Percentiles rank a stretch among this genome's conserved stretches.
Conservation (phyloP, 2,888 invertebrate genomes). For the Platynereis dumerilii region DNA sequence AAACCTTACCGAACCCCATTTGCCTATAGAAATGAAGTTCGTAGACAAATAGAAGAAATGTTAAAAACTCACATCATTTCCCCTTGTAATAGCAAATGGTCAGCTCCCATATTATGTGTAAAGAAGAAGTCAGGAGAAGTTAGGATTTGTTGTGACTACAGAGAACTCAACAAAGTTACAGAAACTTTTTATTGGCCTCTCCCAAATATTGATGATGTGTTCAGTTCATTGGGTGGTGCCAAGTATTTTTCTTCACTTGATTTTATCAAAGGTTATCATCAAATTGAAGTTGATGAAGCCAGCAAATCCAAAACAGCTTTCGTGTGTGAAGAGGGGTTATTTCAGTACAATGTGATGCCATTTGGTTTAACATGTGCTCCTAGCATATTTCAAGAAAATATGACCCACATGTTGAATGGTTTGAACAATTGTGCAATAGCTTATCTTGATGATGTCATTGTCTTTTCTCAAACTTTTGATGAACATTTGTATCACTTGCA, state of each 20-base stretch:
- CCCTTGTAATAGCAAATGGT: neutral
- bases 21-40: conserved; percentile 1
- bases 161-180: neutral
- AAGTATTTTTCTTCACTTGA: neutral
- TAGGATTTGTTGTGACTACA: neutral
- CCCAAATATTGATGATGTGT: conserved; percentile 10
- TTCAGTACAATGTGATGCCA: neutral
- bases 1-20: conserved; percentile 7
- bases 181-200: neutral
- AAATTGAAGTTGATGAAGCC: neutral
- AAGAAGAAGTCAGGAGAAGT: neutral
- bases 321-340: neutral
- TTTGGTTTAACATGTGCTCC: conserved; percentile 3
- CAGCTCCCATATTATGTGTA: neutral
- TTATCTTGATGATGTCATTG: conserved; percentile 13
- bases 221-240: neutral
- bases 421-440: neutral
- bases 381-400: neutral
- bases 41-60: neutral
- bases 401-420: neutral
- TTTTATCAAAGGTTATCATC: neutral
- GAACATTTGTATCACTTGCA: conserved; percentile 8
- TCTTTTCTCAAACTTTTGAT: conserved; percentile 8
- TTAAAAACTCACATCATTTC: neutral
- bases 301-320: neutral